Percentiles rank a stretch among this genome's conserved stretches.
These are phyloP conservation scores for Zoanthus solanderi DNA, from an alignment of 92 coral and sea anemone species.

Conservation along the genomic window DNA sequence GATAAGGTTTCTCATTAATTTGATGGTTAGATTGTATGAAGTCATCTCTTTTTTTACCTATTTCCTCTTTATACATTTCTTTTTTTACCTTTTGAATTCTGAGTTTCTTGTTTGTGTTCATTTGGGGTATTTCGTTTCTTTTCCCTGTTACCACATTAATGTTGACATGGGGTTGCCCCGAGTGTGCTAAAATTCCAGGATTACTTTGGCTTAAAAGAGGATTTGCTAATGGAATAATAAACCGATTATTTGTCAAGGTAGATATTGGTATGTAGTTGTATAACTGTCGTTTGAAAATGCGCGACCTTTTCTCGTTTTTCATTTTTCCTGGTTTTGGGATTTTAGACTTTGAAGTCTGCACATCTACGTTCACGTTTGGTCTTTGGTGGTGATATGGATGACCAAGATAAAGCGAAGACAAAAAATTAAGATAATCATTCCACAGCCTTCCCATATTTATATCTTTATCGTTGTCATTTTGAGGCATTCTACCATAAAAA, in stretches of 20 bases:
- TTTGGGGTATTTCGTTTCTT: constrained; percentile 44
- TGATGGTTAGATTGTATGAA: neutral
- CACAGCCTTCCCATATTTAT: constrained; percentile 34
- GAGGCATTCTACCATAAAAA: constrained; percentile 27
- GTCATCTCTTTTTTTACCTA: constrained; percentile 21
- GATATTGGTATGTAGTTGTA: constrained; percentile 62
- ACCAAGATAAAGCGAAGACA: constrained; percentile 58
- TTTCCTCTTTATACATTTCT: constrained; percentile 7
- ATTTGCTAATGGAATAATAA: constrained; percentile 45
- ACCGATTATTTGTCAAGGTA: constrained; percentile 55
- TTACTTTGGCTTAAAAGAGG: constrained; percentile 3
- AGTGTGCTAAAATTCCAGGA: constrained; percentile 35
- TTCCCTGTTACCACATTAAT: constrained; percentile 56
- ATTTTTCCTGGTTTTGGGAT: constrained; percentile 70
- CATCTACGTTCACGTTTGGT: constrained; percentile 89
- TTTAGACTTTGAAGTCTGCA: constrained; percentile 90
- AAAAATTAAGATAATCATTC: constrained; percentile 24
- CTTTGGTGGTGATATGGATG: constrained; percentile 71
- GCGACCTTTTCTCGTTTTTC: constrained; percentile 41
- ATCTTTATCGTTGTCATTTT: constrained; percentile 47
- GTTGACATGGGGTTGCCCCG: constrained; percentile 59
- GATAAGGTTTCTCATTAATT: neutral
- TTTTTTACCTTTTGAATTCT: constrained; percentile 1
- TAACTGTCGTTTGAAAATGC: constrained; percentile 71
- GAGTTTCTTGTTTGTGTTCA: constrained; percentile 1